Base-by-base conservation (phyloP, 2,888 invertebrate genomes). In the Schizaphis graminum region DNA sequence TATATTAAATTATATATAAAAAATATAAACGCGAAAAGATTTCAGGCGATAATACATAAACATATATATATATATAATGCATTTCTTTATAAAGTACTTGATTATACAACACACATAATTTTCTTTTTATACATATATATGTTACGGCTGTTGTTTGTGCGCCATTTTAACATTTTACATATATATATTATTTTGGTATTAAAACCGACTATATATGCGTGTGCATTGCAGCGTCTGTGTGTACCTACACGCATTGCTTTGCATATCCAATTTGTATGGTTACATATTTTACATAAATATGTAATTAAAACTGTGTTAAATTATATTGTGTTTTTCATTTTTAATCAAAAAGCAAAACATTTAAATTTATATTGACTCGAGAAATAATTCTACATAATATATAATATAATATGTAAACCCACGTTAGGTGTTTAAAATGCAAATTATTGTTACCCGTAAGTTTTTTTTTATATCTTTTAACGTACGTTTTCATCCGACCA, bases 1-100 rank as follows among this genome's bases (percentile, higher is more conserved):
- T 24, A 56, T 26, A 16, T 41, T 49, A 77, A 44, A 77, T 44
- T 89, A 89, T 41, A 44, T 3, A 13, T 89, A 89, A 21, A 67
- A 77, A 47, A 90, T 47, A 85, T 85, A 91, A 47, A 85, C 24
- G 57, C 57, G 85, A 91, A 86, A 91, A 85, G 91, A 91, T 91
- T 91, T 57, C 44, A 85, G 85, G 24, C 85, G 91, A 86, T 91
- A 91, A 91, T 91, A 49, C 24, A 49, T 77, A 49, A 16, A 7
- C 8, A 57, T 3, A 57, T 10, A 57, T 49, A 49, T 11, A 49
- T 49, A 24, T 8, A 53, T 49, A 90, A 90, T 67, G 47, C 47
- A 90, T 90, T 90, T 90, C 35, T 84, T 91, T 67, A 84, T 91
- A 91, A 91, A 91, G 56, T 85, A 85, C 85, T 85, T 91, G 28